Conservation (phyloP, 2,888 invertebrate species). For the Yponomeuta malinellus region DNA sequence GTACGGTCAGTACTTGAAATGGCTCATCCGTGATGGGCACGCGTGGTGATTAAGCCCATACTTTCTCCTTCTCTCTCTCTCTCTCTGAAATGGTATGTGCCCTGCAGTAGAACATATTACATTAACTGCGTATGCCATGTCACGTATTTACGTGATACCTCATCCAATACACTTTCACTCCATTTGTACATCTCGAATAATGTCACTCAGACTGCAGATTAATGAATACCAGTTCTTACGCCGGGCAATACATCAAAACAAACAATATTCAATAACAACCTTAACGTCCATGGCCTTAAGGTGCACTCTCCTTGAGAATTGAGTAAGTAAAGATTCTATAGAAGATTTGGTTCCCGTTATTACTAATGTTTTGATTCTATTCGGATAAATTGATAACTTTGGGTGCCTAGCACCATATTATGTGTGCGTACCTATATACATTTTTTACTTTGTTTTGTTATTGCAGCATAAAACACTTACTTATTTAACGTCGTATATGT, state of each 20-base stretch:
- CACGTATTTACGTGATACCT: too few species aligned
- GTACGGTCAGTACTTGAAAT: too few species aligned
- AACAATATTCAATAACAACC: conserved; percentile 1
- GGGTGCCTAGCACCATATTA: background rate
- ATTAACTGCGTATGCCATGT: too few species aligned
- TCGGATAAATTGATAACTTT: background rate
- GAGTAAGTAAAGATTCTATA: background rate
- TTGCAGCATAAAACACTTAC: background rate
- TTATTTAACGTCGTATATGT: background rate
- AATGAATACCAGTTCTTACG: conserved; percentile 35
- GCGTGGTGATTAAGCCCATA: too few species aligned
- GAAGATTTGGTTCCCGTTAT: background rate
- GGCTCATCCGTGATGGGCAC: too few species aligned
- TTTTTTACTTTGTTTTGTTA: background rate
- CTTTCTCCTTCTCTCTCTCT: too few species aligned
- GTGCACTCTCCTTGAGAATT: background rate
- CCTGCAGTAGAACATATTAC: too few species aligned
- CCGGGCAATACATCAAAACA: conserved; percentile 29
- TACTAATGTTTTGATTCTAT: background rate
- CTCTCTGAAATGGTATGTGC: too few species aligned
- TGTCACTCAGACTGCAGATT: conserved; percentile 24
- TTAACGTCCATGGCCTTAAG: background rate
- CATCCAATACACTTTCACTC: conserved; percentile 41
- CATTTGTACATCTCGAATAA: conserved; percentile 26
- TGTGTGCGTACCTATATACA: background rate